phyloP scores from a whole-genome alignment of 1,140 invertebrate species.

The Aphelinus atriplicis region DNA sequence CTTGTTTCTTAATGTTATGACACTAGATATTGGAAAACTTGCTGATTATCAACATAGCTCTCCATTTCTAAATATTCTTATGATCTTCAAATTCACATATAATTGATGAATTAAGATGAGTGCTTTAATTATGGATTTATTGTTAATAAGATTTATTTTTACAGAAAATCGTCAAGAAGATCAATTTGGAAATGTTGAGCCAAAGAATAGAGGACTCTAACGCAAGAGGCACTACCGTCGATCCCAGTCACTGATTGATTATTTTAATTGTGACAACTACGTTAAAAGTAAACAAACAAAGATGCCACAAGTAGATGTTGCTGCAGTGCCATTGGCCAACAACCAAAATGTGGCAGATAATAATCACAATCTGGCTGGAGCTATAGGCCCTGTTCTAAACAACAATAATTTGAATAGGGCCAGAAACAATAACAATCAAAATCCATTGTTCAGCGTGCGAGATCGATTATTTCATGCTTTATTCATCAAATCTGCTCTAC shows the following conservation, averaged over 20 bases:
- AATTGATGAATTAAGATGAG: no score
- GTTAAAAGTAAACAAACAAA: conserved; percentile 28
- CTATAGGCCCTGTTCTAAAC: conserved; percentile 54
- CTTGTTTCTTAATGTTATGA: no score
- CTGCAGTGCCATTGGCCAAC: conserved; percentile 49
- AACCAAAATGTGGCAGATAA: conserved; percentile 59
- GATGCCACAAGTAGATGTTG: conserved; percentile 56
- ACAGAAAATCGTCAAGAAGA: conserved; percentile 15
- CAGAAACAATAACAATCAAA: conserved; percentile 67
- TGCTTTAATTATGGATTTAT: no score
- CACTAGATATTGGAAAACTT: no score
- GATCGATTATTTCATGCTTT: conserved; percentile 95
- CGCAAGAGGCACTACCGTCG: conserved; percentile 16
- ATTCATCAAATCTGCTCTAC: conserved; percentile 90
- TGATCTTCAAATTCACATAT: no score
- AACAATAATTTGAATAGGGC: conserved; percentile 49
- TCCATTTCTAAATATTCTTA: no score
- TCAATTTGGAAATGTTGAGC: conserved; percentile 43
- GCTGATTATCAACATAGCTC: no score
- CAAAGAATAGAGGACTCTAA: conserved; percentile 15
- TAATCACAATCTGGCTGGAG: conserved; percentile 55
- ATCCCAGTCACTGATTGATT: conserved; percentile 22
- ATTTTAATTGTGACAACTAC: conserved; percentile 17
- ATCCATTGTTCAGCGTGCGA: conserved; percentile 84
- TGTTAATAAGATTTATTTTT: neutral